Base-by-base conservation (phyloP, 2,888 invertebrate genomes). In the Ectemnius continuus region DNA sequence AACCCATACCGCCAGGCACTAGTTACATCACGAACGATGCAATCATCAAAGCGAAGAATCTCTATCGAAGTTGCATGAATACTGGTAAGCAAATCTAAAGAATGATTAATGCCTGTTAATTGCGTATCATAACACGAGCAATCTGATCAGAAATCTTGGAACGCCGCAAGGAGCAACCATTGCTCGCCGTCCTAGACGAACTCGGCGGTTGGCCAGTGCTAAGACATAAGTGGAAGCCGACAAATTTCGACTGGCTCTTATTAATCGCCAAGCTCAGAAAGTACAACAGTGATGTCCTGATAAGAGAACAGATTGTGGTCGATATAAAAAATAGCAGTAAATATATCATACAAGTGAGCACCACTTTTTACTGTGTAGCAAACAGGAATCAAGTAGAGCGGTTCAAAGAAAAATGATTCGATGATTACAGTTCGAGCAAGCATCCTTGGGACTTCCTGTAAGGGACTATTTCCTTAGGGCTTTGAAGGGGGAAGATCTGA, bases 251-350 rank as follows among this genome's bases (percentile, higher is more conserved):
- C 86, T 95, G 96, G 94, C 91, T 96, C 58, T 94, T 93, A 86
- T 91, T 96, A 73, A 94, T 96, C 88, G 96, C 96, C 0, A 94
- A 94, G 75, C 88, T 97, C 16, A 92, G 96, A 68, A 92, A 96
- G 45, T 96, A 94, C 87, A 97, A 97, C 90, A 97, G 97, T 86
- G 96, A 97, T 78, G 95, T 97, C 71, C 92, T 98, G 0, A 94
- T 98, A 80, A 95, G 97, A 0, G 95, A 96, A 88, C 96, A 96
- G 95, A 96, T 98, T 56, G 97, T 97, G 13, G 96, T 98, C 0
- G 98, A 99, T 89, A 97, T 98, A 70, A 97, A 97, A 89, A 97
- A 98, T 90, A 97, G 98, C 5, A 95, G 97, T 85, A 94, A 96
- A 86, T 97, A 97, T 90, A 94, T 98, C 6, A 95, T 98, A 68